phyloP scores from a whole-genome alignment of 2,797 vertebrate genomes.

The Mionectes olivaceus region DNA sequence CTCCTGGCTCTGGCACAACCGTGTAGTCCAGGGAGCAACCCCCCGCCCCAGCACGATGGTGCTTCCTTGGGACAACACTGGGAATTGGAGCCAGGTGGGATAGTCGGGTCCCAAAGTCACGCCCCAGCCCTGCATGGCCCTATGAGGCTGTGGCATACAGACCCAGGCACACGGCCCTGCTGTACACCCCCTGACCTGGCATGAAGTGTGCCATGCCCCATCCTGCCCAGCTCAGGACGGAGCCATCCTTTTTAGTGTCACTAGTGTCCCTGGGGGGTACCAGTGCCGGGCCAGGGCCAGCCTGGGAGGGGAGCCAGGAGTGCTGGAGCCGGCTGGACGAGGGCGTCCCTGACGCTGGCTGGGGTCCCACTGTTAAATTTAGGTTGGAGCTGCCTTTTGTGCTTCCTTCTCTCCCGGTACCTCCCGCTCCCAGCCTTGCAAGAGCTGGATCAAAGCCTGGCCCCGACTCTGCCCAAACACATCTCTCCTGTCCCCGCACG shows the following conservation, averaged over 20 bases:
- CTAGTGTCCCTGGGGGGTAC: background rate
- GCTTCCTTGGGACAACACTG: background rate
- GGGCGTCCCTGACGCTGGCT: background rate
- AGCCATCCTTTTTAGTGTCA: background rate
- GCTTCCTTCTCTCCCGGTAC: background rate
- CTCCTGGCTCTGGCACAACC: background rate
- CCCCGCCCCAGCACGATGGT: fast-evolving
- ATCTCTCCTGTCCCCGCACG: background rate
- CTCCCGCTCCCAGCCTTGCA: background rate
- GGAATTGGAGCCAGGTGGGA: background rate
- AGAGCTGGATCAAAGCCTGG: constrained; percentile 29
- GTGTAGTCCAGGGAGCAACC: background rate
- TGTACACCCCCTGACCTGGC: background rate
- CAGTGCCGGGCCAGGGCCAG: background rate
- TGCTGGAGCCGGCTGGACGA: background rate
- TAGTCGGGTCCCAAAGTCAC: background rate
- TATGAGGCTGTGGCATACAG: background rate
- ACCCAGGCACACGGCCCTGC: fast-evolving
- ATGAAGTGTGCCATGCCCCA: fast-evolving
- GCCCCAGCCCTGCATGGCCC: background rate
- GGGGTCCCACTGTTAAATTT: constrained; percentile 42
- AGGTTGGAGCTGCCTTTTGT: constrained; percentile 41
- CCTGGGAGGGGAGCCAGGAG: background rate
- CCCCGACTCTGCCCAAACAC: background rate
- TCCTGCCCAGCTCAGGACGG: background rate